These are phyloP conservation scores for Leuciscus idus DNA, from an alignment of 2,113 vertebrate species.

Conservation along the genomic window DNA sequence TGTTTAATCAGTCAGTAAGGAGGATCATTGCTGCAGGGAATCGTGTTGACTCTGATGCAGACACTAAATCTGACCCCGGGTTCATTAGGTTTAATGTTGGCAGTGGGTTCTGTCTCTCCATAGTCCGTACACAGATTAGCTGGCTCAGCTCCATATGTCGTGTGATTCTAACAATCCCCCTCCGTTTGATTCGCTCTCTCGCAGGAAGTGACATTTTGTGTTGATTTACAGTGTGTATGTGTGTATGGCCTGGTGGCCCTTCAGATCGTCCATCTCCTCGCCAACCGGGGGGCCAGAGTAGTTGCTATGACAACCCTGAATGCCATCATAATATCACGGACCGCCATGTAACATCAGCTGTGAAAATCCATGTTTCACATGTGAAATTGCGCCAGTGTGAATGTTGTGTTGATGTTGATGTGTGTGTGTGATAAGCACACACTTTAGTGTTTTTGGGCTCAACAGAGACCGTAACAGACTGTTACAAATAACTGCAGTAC, in stretches of 20 bases:
- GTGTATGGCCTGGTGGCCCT: constrained; percentile 36
- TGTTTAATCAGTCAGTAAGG: background rate
- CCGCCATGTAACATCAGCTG: constrained; percentile 4
- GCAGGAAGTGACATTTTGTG: constrained; percentile 50
- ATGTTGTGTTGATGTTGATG: constrained; percentile 9
- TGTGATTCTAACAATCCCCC: constrained; percentile 36
- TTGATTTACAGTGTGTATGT: constrained; percentile 28
- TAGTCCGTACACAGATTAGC: constrained; percentile 33
- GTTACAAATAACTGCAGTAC: constrained; percentile 48
- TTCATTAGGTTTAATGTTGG: constrained; percentile 23
- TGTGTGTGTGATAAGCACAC: constrained; percentile 20
- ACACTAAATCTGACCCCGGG: constrained; percentile 3
- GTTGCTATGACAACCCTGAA: constrained; percentile 57
- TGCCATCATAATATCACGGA: constrained; percentile 50
- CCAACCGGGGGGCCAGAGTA: constrained; percentile 31
- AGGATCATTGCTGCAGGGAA: background rate
- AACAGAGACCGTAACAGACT: constrained; percentile 28
- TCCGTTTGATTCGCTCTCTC: constrained; percentile 26
- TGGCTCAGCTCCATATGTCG: constrained; percentile 51
- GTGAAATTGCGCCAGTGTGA: constrained; percentile 2
- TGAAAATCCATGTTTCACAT: background rate
- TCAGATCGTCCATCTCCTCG: constrained; percentile 15
- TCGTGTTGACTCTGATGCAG: background rate
- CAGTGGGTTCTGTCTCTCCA: constrained; percentile 25
- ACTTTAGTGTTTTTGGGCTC: background rate